Conservation (phyloP, 1,140 invertebrate genomes). For the Lordiphosa collinella region DNA sequence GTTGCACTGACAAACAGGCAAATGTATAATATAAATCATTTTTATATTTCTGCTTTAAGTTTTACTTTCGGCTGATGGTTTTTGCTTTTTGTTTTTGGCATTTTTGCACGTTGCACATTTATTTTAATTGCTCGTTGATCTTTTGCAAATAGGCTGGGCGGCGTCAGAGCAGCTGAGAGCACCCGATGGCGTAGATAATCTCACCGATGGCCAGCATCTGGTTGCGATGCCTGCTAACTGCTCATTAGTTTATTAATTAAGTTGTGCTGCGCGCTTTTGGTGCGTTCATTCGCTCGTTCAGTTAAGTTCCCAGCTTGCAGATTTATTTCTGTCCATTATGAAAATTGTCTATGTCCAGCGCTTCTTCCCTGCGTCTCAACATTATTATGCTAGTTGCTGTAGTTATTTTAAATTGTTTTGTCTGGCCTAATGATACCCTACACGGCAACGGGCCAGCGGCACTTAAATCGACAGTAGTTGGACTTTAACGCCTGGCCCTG, state of each 20-base stretch:
- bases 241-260: constrained; percentile 78
- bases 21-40: too few relatives aligned
- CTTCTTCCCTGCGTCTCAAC: constrained; percentile 47
- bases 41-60: constrained; percentile 11
- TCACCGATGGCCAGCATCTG: constrained; percentile 9
- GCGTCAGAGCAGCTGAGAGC: neutral
- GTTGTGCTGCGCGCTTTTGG: constrained; percentile 47
- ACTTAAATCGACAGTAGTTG: constrained; percentile 74
- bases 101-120: constrained; percentile 74
- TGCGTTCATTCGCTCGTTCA: constrained; percentile 20
- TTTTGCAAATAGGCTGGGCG: constrained; percentile 18
- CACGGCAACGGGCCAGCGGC: constrained; percentile 42
- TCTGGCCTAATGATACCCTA: constrained; percentile 71
- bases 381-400: constrained; percentile 75
- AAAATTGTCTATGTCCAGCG: constrained; percentile 65
- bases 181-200: constrained; percentile 51
- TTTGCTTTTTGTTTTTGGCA: constrained; percentile 14
- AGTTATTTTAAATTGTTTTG: constrained; percentile 78
- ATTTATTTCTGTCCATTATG: constrained; percentile 74
- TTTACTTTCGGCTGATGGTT: constrained; percentile 27
- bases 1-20: too few relatives aligned
- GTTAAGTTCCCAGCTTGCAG: constrained; percentile 49
- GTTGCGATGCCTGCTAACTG: constrained; percentile 56
- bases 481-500: constrained; percentile 60
- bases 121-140: constrained; percentile 64